Evolutionary conservation across 2,888 invertebrate species (phyloP), one percentile per base, ranked within the genome.

Genomic region (Holacanthella duospinosa): DNA sequence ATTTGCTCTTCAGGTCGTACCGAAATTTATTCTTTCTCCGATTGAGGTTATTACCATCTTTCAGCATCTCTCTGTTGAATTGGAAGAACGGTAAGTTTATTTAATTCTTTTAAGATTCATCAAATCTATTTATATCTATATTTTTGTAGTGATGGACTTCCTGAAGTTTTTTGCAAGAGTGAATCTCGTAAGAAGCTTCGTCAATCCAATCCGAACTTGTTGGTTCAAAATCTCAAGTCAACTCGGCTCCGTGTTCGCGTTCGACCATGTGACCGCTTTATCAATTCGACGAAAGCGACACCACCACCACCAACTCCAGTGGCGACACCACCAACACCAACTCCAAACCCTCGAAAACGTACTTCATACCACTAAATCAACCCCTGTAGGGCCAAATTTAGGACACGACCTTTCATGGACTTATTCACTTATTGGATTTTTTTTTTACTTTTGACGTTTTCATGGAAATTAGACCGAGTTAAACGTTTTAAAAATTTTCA

Each of bases 21-120:
- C 56, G 21, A 59, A 56, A 27, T 60, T 55, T 24, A 57, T 64
- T 43, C 43, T 64, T 9, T 16, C 16, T 21, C 43, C 56, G n/a
- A 24, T 29, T n/a, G 64, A 64, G 53, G 60, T 60, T 27, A 27
- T 64, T 24, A 27, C 25, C 12, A 48, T 64, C 44, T 64, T 60
- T 24, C 56, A 64, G 44, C 44, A 61, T 43, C 57, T 64, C 53
- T 25, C 53, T n/a, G 44, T 60, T 28, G 60, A 60, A 25, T 27
- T 60, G 27, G 60, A 60, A 6, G 60, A 60, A 25, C 26, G 60
- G 60, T 60, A 48, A 6, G 21, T 43, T 43, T 24, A 21, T n/a
- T n/a, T 28, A 28, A 29, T 56, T 6, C n/a, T 28, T 28, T 28
- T 2, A 29, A 27, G 3, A 28, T 4, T 28, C 26, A 6, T 56